Evolutionary conservation across 2,113 vertebrate species (phyloP).

Genomic region (Mus spicilegus): DNA sequence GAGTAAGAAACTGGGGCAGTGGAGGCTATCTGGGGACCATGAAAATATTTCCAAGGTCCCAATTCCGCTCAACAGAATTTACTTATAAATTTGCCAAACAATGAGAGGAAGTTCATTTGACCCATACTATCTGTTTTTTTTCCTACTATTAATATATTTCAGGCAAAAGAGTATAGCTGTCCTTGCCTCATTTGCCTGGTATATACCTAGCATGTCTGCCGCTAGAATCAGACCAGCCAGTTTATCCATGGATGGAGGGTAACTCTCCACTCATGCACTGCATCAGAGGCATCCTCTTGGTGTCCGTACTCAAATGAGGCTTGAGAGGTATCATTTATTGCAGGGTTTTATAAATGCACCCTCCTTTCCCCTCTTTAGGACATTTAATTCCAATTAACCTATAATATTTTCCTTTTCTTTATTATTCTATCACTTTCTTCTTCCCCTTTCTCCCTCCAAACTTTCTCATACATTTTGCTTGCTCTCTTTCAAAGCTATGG

Average conservation of each 20-base stretch:
- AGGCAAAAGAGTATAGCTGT: conserved; percentile 1
- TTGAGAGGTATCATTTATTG: not conserved
- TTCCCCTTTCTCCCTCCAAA: not conserved
- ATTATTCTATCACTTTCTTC: not conserved
- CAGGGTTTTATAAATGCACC: not conserved
- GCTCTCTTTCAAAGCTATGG: not conserved
- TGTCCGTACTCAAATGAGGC: too few relatives aligned
- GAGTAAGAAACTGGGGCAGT: not conserved
- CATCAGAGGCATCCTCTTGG: not conserved
- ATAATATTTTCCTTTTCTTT: not conserved
- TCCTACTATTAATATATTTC: conserved; percentile 33
- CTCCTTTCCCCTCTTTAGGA: not conserved
- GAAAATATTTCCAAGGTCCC: conserved; percentile 2
- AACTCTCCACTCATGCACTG: not conserved
- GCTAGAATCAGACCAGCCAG: not conserved
- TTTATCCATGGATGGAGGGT: not conserved
- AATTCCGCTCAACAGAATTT: not conserved
- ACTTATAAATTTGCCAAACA: conserved; percentile 43
- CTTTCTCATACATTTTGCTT: not conserved
- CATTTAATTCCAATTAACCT: not conserved
- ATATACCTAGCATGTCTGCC: not conserved
- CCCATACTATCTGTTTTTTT: not conserved
- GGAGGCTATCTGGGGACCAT: not conserved
- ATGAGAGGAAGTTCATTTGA: conserved; percentile 42
- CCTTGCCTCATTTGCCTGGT: not conserved